Base-by-base conservation (phyloP, 2,888 invertebrate species). In the Rhynchonema sp. region DNA sequence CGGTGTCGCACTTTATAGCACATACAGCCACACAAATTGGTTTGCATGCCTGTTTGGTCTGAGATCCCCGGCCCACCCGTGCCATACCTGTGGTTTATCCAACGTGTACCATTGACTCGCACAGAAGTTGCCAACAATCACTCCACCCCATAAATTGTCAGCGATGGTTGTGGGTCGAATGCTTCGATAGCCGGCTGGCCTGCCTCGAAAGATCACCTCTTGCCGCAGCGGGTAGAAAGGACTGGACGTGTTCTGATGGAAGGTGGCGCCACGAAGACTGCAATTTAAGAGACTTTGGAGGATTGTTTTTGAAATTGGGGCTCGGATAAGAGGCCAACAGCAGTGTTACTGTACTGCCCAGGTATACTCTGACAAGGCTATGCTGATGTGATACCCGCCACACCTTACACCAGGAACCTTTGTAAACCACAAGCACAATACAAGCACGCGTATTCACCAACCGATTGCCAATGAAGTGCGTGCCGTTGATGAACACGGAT, bases 111-210 rank as follows among this genome's bases (percentile, higher is more conserved):
- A 2, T 13, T 63, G 55, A 17, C 65, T 65, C 1, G 64, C 59
- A 57, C 94, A 94, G 70, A 84, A 91, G 74, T 98, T 98, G 1
- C 94, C 92, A 65, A 94, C 84, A 58, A 90, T 23, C 54, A 96
- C 81, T 0, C 91, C 94, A 38, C 84, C 82, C 70, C 90, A 87
- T 9, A 85, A 77, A 74, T 98, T 98, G 64, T 84, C 83, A 65
- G 84, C 82, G 68, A 98, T 83, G 72, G 84, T 83, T 0, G 87
- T 87, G 73, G 88, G 86, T 69, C 89, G 85, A 23, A 55, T 27
- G 26, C 52, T 38, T 1, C 30, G n/a, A n/a, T 49, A 28, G 27
- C n/a, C 55, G 65, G 68, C 17, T 65, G 66, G 62, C 13, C 26
- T 2, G 30, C 49, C 52, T 59, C 70, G 70, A 61, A 71, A 71